A percentile compares a stretch with the other conserved stretches of the same genome.
Conservation (phyloP, 2,888 invertebrate species). For the Apantesis nais region DNA sequence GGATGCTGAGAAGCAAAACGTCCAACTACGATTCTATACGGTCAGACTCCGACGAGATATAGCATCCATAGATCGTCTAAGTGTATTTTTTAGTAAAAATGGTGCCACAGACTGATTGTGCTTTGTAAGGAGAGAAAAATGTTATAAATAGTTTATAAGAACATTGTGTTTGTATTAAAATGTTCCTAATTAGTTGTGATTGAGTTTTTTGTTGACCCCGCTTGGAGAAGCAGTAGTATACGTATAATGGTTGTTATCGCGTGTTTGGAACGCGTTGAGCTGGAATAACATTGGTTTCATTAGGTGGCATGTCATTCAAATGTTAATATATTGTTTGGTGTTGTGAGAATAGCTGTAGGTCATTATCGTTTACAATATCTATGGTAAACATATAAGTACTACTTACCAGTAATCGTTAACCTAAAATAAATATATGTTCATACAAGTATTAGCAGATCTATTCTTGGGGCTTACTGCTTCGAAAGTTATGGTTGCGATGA, state of each 20-base stretch:
- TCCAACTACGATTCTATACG: slow-evolving; percentile 92
- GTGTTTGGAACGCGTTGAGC: slow-evolving; percentile 39
- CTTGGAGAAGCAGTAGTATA: slow-evolving; percentile 54
- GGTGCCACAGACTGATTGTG: slow-evolving; percentile 80
- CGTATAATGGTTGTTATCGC: slow-evolving; percentile 55
- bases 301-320: slow-evolving; percentile 19
- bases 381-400: slow-evolving; percentile 8
- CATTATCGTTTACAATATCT: slow-evolving; percentile 22
- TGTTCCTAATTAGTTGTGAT: slow-evolving; percentile 79
- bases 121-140: slow-evolving; percentile 68
- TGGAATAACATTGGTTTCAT: slow-evolving; percentile 46
- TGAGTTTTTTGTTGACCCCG: slow-evolving; percentile 61
- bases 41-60: slow-evolving; percentile 84
- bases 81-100: slow-evolving; percentile 63
- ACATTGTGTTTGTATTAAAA: slow-evolving; percentile 74
- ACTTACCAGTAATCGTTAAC: not conserved
- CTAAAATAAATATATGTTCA: not conserved
- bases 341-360: slow-evolving; percentile 13
- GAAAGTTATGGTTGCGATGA: not conserved
- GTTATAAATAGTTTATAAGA: slow-evolving; percentile 66
- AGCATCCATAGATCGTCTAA: slow-evolving; percentile 66
- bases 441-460: not conserved
- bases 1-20: slow-evolving; percentile 90
- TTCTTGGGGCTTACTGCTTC: not conserved
- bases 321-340: slow-evolving; percentile 20